A percentile compares a stretch with the other conserved stretches of the same genome.
Conservation (phyloP, 2,888 invertebrate species). For the Steinernema hermaphroditum region DNA sequence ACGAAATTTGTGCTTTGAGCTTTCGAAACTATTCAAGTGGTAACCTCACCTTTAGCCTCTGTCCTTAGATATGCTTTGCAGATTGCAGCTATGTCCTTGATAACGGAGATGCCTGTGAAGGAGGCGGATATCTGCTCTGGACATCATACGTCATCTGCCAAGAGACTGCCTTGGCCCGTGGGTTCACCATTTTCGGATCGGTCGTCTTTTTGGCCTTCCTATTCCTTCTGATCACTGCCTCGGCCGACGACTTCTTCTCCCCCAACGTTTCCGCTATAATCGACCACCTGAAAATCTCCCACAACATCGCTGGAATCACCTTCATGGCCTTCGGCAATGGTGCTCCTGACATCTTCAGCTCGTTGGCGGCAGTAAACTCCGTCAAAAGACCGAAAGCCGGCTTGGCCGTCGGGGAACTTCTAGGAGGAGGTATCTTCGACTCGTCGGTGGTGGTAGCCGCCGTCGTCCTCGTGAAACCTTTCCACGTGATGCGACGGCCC, state of each 20-base stretch:
- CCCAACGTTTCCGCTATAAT: constrained; percentile 69
- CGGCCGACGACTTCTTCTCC: constrained; percentile 67
- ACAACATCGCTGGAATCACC: constrained; percentile 73
- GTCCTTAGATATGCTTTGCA: background rate
- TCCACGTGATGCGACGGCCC: constrained; percentile 70
- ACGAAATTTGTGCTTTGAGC: background rate
- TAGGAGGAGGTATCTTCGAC: constrained; percentile 73
- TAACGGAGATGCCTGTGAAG: constrained; percentile 53
- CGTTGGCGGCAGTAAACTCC: constrained; percentile 70
- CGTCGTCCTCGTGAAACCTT: constrained; percentile 72
- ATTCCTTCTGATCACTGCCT: constrained; percentile 52
- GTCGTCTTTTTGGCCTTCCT: constrained; percentile 49
- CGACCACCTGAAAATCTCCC: constrained; percentile 68
- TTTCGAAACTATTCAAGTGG: background rate
- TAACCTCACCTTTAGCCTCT: background rate
- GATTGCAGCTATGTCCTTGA: constrained; percentile 47
- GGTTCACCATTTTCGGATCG: constrained; percentile 44
- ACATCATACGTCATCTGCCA: constrained; percentile 49
- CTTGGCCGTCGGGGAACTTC: constrained; percentile 68
- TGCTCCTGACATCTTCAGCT: constrained; percentile 75
- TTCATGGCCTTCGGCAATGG: constrained; percentile 77
- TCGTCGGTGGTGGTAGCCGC: constrained; percentile 73
- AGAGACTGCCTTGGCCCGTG: constrained; percentile 16
- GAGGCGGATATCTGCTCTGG: constrained; percentile 58
- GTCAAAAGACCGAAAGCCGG: constrained; percentile 66